Conservation (phyloP, 1,140 invertebrate species). For the Mesaphorura yosii region DNA sequence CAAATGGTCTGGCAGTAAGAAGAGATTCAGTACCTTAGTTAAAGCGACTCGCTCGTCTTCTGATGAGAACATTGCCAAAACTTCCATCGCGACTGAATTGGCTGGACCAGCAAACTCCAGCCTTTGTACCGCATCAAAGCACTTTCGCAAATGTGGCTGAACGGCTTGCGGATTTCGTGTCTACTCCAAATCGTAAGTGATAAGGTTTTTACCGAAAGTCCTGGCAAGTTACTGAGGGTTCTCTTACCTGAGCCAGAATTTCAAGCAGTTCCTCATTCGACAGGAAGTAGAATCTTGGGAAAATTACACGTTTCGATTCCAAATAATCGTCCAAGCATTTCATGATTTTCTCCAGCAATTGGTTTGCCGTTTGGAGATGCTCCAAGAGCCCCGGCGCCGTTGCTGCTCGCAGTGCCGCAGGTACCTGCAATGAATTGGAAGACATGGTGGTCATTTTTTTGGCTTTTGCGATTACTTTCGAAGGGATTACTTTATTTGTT, state of each 20-base stretch:
- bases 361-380: conserved; percentile 59
- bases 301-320: conserved; percentile 78
- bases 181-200: conserved; percentile 37
- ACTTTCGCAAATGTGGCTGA: conserved; percentile 76
- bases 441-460: no score
- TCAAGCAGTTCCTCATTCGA: conserved; percentile 88
- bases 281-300: conserved; percentile 85
- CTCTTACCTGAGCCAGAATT: conserved; percentile 74
- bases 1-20: neutral
- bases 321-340: conserved; percentile 68
- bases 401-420: conserved; percentile 55
- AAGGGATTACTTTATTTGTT: conserved; percentile 46
- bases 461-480: no score
- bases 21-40: conserved; percentile 56
- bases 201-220: neutral
- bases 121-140: conserved; percentile 71
- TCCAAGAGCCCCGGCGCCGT: conserved; percentile 55
- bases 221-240: conserved; percentile 16
- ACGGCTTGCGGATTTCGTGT: conserved; percentile 69
- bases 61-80: conserved; percentile 72
- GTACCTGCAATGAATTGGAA: conserved; percentile 45
- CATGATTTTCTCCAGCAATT: conserved; percentile 63
- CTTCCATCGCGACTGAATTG: conserved; percentile 56
- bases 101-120: conserved; percentile 56
- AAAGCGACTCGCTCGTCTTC: conserved; percentile 66